These are phyloP conservation scores for Kryphioiulus occultus DNA, from an alignment of 2,888 invertebrate species.

Conservation along the genomic window DNA sequence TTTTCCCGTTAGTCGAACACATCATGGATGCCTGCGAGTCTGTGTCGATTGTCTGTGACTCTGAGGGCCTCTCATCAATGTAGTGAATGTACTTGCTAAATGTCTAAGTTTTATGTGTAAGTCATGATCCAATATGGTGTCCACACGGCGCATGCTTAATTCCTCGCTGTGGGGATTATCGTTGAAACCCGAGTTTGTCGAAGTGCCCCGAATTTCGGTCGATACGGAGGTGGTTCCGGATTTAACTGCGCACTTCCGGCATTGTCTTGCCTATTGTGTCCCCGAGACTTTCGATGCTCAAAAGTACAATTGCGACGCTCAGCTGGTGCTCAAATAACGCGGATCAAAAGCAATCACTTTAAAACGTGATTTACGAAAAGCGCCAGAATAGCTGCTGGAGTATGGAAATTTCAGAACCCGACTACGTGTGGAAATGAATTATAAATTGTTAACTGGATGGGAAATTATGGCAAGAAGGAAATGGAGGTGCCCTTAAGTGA, in stretches of 20 bases:
- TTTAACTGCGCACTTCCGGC: conserved; percentile 6
- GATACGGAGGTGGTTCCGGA: conserved; percentile 1
- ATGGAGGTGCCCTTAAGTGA: background rate
- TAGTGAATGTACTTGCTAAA: no score
- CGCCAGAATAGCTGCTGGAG: background rate
- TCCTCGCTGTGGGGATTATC: background rate
- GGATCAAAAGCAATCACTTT: background rate
- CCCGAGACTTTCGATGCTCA: background rate
- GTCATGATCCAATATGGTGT: background rate
- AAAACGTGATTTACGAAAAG: conserved; percentile 6
- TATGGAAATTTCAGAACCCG: background rate
- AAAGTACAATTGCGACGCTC: conserved; percentile 19
- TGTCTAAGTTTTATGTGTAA: no score
- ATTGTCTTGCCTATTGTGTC: conserved; percentile 31
- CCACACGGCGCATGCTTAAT: background rate
- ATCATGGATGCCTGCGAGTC: no score
- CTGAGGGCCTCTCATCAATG: background rate
- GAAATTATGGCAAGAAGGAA: background rate
- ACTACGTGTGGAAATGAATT: background rate
- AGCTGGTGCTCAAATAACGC: conserved; percentile 4
- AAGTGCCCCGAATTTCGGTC: background rate
- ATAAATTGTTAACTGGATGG: background rate
- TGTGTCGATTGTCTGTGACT: no score
- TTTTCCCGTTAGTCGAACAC: no score
- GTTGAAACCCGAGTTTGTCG: background rate